phyloP scores from a whole-genome alignment of 2,113 vertebrate species.

The Myocastor coypus region DNA sequence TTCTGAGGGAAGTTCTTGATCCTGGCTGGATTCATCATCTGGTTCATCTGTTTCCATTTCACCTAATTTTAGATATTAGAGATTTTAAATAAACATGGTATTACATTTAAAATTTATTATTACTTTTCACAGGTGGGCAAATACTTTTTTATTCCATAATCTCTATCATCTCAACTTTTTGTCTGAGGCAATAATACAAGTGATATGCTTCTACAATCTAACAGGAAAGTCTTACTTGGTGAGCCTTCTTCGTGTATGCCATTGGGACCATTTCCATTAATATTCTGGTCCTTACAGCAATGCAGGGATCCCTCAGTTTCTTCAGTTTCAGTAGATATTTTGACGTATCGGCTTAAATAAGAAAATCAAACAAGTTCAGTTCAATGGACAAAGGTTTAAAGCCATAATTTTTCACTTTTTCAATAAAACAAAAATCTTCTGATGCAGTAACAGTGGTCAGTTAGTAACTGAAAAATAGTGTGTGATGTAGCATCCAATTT shows the following conservation, averaged over 20 bases:
- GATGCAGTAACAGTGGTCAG: background rate
- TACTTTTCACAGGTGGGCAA: background rate
- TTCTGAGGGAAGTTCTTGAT: slow-evolving; percentile 98
- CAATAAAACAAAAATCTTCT: slow-evolving; percentile 52
- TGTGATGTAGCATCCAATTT: background rate
- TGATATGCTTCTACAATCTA: background rate
- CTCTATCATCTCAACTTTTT: slow-evolving; percentile 13
- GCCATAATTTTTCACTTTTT: background rate
- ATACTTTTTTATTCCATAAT: slow-evolving; percentile 32
- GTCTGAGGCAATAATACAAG: slow-evolving; percentile 47
- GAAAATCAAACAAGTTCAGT: slow-evolving; percentile 70
- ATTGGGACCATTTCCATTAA: slow-evolving; percentile 96
- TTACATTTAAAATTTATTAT: slow-evolving; percentile 6
- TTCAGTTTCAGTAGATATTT: slow-evolving; percentile 89
- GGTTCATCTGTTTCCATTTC: slow-evolving; percentile 99
- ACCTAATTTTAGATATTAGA: slow-evolving; percentile 86
- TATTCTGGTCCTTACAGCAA: slow-evolving; percentile 92
- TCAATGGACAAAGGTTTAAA: slow-evolving; percentile 17
- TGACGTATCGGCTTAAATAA: slow-evolving; percentile 89
- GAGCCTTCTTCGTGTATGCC: slow-evolving; percentile 97
- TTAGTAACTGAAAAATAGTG: slow-evolving; percentile 34
- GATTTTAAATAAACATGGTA: slow-evolving; percentile 20
- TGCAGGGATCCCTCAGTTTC: slow-evolving; percentile 92
- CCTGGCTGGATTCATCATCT: slow-evolving; percentile 98
- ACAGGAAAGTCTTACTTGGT: slow-evolving; percentile 92